Evolutionary conservation across 2,888 invertebrate genomes (phyloP), one percentile per base, ranked within the genome.

Genomic region (Antheraea assamensis): DNA sequence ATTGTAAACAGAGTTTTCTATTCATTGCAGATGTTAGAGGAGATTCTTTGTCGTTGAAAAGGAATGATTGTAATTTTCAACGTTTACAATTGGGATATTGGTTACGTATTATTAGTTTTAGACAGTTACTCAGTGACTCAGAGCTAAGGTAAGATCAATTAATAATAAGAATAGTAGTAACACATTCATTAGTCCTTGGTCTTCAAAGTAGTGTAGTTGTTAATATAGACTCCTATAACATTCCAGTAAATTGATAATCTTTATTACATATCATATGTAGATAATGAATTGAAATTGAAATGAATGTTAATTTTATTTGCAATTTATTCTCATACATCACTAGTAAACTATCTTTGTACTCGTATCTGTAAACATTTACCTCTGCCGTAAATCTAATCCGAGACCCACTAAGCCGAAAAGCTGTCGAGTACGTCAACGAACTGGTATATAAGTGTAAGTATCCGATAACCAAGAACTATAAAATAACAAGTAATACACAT

Each of bases 71-170:
- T 72, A 74, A 82, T 0, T 82, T 86, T 71, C 88, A 90, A 74
- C 83, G 90, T 70, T 74, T 90, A 70, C 90, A 92, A 75, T 77
- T 92, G 1, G 88, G 89, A 5, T 91, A 92, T 75, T 93, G 93
- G 93, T 76, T 93, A 72, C 89, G 92, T 35, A 82, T 88, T n/a
- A 84, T 90, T 24, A 88, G 87, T 76, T 92, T 92, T 73, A 85
- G 82, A 70, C 87, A 91, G 72, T 77, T 92, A 1, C 78, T 91
- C 10, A 79, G 78, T 42, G 92, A 92, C 3, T 75, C 83, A 1
- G 84, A 88, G 47, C 71, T 85, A 30, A 83, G 81, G 91, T 92
- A 81, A 84, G 84, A 31, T 42, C 17, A 61, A n/a, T 10, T 31
- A 66, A 55, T 42, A 73, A 55, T 71, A 35, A 30, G 49, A 70